Evolutionary conservation across 2,113 vertebrate species (phyloP), one percentile per base, ranked within the genome.

Genomic region (Clarias macrocephalus): DNA sequence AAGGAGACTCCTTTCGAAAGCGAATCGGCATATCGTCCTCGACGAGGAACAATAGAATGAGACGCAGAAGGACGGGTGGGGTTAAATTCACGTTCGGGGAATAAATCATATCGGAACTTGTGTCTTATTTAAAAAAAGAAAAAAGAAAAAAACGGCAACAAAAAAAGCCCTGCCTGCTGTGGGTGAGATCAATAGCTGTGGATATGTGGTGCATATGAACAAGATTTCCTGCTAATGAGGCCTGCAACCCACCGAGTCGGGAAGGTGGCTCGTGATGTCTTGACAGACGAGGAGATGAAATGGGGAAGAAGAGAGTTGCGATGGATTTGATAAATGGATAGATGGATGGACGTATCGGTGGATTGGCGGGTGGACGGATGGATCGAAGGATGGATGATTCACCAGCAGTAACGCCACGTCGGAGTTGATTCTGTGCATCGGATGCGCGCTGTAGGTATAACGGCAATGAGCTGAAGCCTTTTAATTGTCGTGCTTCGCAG

Each of bases 181-280:
- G 68, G 62, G 68, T 80, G 68, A 82, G 81, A 89, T 90, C 87
- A 85, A 88, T 90, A 87, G 33, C 59, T 37, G 23, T 28, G 33
- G 88, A 57, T 82, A 62, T 77, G 48, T 73, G 33, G 57, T 82
- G 77, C 83, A 89, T 75, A 56, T 73, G 70, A 89, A 89, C 33
- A 28, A 85, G 79, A 84, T 88, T 82, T 60, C 48, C 59, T 48
- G 48, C 82, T 57, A 12, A 91, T 90, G 85, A 90, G 79, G 73
- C n/a, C 65, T 81, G 19, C 11, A 42, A 62, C 21, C 56, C 57
- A 60, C 30, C 1, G 28, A 81, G 79, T 62, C 23, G 5, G 21
- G 79, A 59, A 81, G 37, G 30, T 11, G 33, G 57, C 57, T 37
- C 66, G 37, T 66, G 87, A 86, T 81, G 66, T 65, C 52, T 52